Percentiles rank a stretch among this genome's conserved stretches.
Evolutionary conservation across 2,113 vertebrate genomes (phyloP).

Genomic region (Copsychus sechellarum): DNA sequence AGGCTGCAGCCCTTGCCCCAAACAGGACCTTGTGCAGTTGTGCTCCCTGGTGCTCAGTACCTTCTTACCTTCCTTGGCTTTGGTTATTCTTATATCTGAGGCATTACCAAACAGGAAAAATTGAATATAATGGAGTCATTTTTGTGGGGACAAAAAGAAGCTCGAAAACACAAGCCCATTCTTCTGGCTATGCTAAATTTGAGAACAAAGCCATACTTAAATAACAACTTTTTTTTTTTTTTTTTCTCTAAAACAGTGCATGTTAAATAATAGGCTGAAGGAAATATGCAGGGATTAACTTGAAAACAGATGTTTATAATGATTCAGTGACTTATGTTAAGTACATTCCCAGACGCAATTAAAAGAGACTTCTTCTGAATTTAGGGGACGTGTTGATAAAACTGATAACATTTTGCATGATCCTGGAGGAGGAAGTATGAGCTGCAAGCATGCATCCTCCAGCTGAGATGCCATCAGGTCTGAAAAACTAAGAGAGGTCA

Average conservation of each 20-base stretch:
- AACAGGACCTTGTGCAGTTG: not conserved
- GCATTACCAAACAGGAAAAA: constrained; percentile 2
- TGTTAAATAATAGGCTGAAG: constrained; percentile 40
- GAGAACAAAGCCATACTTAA: constrained; percentile 16
- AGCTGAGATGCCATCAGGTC: constrained; percentile 10
- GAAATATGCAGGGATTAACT: constrained; percentile 19
- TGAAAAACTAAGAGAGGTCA: constrained; percentile 5
- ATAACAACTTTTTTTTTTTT: not conserved
- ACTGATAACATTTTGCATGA: constrained; percentile 54
- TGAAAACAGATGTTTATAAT: constrained; percentile 56
- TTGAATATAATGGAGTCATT: not conserved
- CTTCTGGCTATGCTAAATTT: constrained; percentile 13
- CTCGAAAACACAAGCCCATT: not conserved
- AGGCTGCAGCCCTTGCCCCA: not conserved
- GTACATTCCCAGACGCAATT: constrained; percentile 49
- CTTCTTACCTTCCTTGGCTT: not conserved
- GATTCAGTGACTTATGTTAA: constrained; percentile 1
- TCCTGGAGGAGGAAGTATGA: constrained; percentile 35
- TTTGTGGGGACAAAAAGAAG: not conserved
- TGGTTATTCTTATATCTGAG: not conserved
- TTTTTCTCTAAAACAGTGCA: not conserved
- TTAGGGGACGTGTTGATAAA: constrained; percentile 56
- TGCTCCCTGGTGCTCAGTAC: not conserved
- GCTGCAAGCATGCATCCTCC: constrained; percentile 1
- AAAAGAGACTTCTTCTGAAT: constrained; percentile 34